Evolutionary conservation across 2,888 invertebrate species (phyloP), one percentile per base, ranked within the genome.

Genomic region (Sphecodes monilicornis): DNA sequence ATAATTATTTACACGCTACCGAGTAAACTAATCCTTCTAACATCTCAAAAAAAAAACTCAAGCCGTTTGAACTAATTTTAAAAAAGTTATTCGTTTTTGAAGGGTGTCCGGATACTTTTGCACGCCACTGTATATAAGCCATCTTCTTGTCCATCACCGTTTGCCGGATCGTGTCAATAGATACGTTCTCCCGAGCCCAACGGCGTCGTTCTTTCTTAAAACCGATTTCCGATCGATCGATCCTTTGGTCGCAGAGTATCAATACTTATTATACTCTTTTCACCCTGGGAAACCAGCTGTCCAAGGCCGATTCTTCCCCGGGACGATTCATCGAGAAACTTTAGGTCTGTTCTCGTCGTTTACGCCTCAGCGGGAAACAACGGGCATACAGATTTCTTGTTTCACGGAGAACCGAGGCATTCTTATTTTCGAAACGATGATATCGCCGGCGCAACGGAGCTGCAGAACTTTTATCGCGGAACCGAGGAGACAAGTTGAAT

Each of bases 291-390:
- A n/a, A 57, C 57, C 26, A 57, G 26, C 57, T 57, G 66, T 11
- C 36, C 60, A 72, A 68, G 79, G 84, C 85, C 81, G 78, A 60
- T 84, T 85, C 82, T 88, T 80, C 82, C 1, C 57, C 5, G 79
- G 85, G 88, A 93, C 93, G 92, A 93, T 93, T 92, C 92, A 92
- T 92, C 90, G 91, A 79, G 80, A 87, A 93, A 93, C 91, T 92
- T 93, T 91, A 86, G 80, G 80, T 71, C 87, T 83, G 86, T 78
- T 82, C 86, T 87, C 88, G 86, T 90, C 81, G 88, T 32, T 64
- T 16, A 18, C 64, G 18, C 64, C n/a, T 26, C 64, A 32, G 2
- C 18, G 1, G 18, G 18, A 18, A 32, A 57, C 57, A 57, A 57
- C 57, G 26, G 13, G 26, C n/a, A 50, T 50, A 13, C 57, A 57